Conservation (phyloP, 2,888 invertebrate species). For the Zaprionus lineosus region DNA sequence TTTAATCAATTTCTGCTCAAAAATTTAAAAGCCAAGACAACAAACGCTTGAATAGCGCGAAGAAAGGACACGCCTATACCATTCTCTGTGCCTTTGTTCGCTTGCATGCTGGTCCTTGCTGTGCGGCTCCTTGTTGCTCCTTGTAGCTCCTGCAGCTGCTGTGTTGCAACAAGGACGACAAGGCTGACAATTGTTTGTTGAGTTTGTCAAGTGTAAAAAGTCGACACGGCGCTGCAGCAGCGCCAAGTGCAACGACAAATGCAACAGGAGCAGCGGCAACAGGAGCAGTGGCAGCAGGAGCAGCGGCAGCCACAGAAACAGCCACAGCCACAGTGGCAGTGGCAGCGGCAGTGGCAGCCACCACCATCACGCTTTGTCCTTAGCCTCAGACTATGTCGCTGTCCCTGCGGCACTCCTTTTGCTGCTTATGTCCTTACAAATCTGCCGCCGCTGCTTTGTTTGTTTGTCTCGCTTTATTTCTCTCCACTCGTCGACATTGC, state of each 20-base stretch:
- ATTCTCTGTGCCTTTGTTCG: no score
- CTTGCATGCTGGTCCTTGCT: not conserved
- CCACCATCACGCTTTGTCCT: no score
- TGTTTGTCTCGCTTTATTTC: slow-evolving; percentile 66
- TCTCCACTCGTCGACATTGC: slow-evolving; percentile 62
- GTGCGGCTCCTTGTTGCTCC: slow-evolving; percentile 2
- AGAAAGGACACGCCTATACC: no score
- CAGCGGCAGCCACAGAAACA: not conserved
- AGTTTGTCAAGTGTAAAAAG: slow-evolving; percentile 72
- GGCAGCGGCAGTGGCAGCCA: no score
- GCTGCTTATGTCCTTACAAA: slow-evolving; percentile 60
- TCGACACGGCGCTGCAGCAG: slow-evolving; percentile 21
- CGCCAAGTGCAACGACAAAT: slow-evolving; percentile 33
- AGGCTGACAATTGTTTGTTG: slow-evolving; percentile 75
- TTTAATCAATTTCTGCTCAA: slow-evolving; percentile 74
- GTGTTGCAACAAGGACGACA: slow-evolving; percentile 42
- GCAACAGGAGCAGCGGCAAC: slow-evolving; percentile 58
- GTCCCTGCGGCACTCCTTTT: slow-evolving; percentile 8
- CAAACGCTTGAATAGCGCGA: slow-evolving; percentile 22
- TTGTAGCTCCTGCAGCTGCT: not conserved
- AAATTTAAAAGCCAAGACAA: slow-evolving; percentile 70
- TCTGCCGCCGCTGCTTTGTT: slow-evolving; percentile 55
- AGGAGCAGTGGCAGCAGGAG: slow-evolving; percentile 6
- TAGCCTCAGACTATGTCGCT: no score
- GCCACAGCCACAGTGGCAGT: slow-evolving; percentile 1